Evolutionary conservation across 2,113 vertebrate species (phyloP), one percentile per base, ranked within the genome.

Genomic region (Orthonyx spaldingii): DNA sequence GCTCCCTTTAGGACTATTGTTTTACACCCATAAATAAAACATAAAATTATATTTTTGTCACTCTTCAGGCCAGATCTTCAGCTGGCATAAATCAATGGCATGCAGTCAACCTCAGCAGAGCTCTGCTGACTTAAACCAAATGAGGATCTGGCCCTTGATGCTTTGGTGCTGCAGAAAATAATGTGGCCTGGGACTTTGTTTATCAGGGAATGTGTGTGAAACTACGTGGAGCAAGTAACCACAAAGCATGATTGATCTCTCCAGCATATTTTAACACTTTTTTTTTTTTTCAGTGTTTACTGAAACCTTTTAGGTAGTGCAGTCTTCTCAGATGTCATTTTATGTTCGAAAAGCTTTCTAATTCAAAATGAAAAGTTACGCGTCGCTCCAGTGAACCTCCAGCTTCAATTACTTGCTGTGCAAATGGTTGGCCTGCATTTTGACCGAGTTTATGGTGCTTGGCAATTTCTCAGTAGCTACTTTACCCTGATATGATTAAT

Each of bases 401-500:
- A 98, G 94, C 96, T 98, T 96, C 96, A 97, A 98, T 98, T 98
- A 97, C 96, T 97, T 85, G 94, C 95, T 53, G 78, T 96, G 95
- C 91, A 98, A 98, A 98, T 93, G 98, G 93, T 32, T 95, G 96
- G 95, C 92, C 95, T 97, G 96, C 93, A 91, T 98, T 98, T 91
- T 98, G 96, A 98, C 97, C 97, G 96, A 97, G 97, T 97, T 98
- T 98, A 98, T 98, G 97, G 96, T 95, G 93, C 95, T 98, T 98
- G 98, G 97, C 97, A 98, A 97, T 97, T 97, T 96, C 97, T 98
- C 98, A 98, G 97, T 98, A 97, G 97, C 98, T 98, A 97, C 97
- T 98, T 98, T 98, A 97, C 96, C 93, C 96, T 94, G 92, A 95
- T 98, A 93, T 98, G 97, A 98, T 98, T 98, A 98, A 98, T 98